These are phyloP conservation scores for Florisuga fusca DNA, from an alignment of 2,797 vertebrate genomes.

Conservation along the genomic window DNA sequence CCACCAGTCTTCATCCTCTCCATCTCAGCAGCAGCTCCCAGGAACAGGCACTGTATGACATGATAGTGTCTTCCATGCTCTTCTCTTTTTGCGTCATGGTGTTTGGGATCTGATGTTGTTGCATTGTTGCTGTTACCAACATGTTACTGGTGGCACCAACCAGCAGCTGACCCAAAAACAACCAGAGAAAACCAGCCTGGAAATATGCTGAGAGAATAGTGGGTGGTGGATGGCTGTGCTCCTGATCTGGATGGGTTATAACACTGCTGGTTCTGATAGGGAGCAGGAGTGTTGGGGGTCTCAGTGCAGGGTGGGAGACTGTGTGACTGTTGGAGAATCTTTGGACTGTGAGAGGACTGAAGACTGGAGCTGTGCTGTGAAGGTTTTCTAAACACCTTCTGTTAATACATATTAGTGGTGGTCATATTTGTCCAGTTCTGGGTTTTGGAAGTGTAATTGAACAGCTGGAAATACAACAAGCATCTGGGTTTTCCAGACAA, in stretches of 20 bases:
- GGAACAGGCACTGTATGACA: not conserved
- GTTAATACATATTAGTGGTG: not conserved
- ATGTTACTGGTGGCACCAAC: not conserved
- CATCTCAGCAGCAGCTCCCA: not conserved
- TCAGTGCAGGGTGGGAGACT: not conserved
- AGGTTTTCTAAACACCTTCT: not conserved
- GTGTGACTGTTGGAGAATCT: not conserved
- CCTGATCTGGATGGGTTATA: not conserved
- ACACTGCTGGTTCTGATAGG: not conserved
- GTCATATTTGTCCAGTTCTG: not conserved
- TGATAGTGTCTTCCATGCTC: rapidly evolving
- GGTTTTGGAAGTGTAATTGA: not conserved
- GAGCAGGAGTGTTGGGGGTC: too few species aligned
- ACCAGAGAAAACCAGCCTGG: not conserved
- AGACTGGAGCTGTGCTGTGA: not conserved
- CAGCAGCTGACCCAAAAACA: not conserved
- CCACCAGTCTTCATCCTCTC: not conserved
- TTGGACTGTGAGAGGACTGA: not conserved
- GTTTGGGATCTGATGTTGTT: not conserved
- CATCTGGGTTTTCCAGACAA: not conserved
- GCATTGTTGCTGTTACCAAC: not conserved
- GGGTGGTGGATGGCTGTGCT: not conserved
- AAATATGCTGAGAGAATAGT: not conserved
- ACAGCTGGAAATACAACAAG: not conserved
- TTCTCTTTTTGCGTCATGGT: not conserved